Conservation (phyloP, 2,797 vertebrate genomes). For the Dendrocincla fuliginosa region DNA sequence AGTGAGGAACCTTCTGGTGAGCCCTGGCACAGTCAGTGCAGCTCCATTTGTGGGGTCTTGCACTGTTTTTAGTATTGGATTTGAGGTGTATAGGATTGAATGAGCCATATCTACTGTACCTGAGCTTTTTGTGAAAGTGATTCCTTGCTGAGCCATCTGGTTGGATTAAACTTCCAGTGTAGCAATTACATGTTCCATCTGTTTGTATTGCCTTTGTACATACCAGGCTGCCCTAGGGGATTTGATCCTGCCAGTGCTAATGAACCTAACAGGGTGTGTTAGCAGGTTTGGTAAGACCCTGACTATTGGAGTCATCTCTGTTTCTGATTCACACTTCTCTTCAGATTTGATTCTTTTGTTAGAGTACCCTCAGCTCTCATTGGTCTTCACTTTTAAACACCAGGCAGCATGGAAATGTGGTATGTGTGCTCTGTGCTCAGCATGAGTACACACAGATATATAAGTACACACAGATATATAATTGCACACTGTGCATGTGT, state of each 20-base stretch:
- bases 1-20: not conserved
- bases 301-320: not conserved
- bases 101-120: not conserved
- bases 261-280: conserved; percentile 6
- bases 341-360: not conserved
- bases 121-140: not conserved
- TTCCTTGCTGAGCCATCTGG: conserved; percentile 45
- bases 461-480: fast-evolving
- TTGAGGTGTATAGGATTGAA: not conserved
- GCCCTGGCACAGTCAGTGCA: not conserved
- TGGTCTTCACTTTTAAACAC: not conserved
- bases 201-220: not conserved
- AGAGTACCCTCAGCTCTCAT: not conserved
- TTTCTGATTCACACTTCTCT: not conserved
- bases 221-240: not conserved
- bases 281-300: not conserved
- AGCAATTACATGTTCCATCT: conserved; percentile 46
- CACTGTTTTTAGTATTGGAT: not conserved
- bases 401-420: not conserved
- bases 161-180: conserved; percentile 35
- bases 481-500: fast-evolving
- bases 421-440: not conserved
- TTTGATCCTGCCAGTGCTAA: conserved; percentile 31
- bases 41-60: not conserved
- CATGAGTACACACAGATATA: fast-evolving